Evolutionary conservation across 2,797 vertebrate species (phyloP), one percentile per base, ranked within the genome.

Genomic region (Sebastes alutus): DNA sequence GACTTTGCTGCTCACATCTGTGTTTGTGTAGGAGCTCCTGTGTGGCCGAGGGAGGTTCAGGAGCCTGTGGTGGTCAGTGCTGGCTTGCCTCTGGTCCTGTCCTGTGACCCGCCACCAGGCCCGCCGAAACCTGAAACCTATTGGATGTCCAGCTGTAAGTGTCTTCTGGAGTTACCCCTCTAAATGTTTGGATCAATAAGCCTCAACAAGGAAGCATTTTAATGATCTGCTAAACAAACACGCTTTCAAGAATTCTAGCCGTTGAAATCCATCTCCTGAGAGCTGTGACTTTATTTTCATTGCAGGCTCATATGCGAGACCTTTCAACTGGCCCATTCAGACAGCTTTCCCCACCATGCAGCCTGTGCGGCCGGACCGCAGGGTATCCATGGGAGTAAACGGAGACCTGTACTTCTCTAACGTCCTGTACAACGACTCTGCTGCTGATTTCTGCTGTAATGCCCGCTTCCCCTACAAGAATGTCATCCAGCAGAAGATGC

Each of bases 71-170:
- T 97, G 83, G 96, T 99, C 78, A 97, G 98, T 3, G 97, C 97
- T 74, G 99, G 99, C 0, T 90, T 96, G 67, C 96, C 97, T 0
- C 90, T 99, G 82, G 97, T 97, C 4, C 96, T 99, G 77, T 94
- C 97, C 71, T 99, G 99, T 92, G 97, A 99, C 87, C 97, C 98
- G 0, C 99, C 98, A 0, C 95, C 95, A 0, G 98, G 98, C 5
- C 97, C 99, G 1, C 99, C 98, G 0, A 96, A 94, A 83, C 99
- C 99, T 0, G 97, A 97, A 90, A 99, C 97, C 92, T 98, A 97
- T 95, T 99, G 98, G 99, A 98, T 99, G 97, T 97, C 97, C 93
- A 99, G 98, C 96, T 97, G 99, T 99, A 89, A 97, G 98, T 78
- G n/a, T 73, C 33, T 52, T 59, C 8, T 49, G 18, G 46, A 46